Evolutionary conservation across 2,888 invertebrate species (phyloP).

Genomic region (Tethea ocularis): DNA sequence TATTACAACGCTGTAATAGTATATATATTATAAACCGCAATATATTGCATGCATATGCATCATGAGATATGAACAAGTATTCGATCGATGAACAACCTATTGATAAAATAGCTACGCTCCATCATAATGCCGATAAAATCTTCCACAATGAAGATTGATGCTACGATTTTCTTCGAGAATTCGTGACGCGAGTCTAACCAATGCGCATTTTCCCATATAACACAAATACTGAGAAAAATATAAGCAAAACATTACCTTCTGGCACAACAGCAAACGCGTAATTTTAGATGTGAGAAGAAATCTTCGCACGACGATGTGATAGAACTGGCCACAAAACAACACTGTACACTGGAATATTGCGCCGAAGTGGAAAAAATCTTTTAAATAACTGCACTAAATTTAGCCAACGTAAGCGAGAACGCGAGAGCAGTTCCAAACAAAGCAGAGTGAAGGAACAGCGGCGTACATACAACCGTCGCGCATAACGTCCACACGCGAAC

Average conservation of each 20-base stretch:
- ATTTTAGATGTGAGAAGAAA: slow-evolving; percentile 65
- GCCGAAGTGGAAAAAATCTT: slow-evolving; percentile 55
- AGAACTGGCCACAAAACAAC: slow-evolving; percentile 55
- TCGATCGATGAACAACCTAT: slow-evolving; percentile 25
- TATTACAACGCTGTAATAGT: slow-evolving; percentile 19
- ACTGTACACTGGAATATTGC: slow-evolving; percentile 59
- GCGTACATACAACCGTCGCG: slow-evolving; percentile 57
- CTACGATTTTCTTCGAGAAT: slow-evolving; percentile 8
- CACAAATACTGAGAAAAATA: slow-evolving; percentile 43
- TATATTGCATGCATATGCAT: slow-evolving; percentile 32
- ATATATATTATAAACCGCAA: slow-evolving; percentile 19
- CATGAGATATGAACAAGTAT: slow-evolving; percentile 26
- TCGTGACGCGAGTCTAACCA: not conserved
- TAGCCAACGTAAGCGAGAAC: slow-evolving; percentile 65
- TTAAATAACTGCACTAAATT: slow-evolving; percentile 69
- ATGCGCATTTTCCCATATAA: slow-evolving; percentile 34
- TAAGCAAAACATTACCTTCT: slow-evolving; percentile 68
- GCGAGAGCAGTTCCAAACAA: slow-evolving; percentile 54
- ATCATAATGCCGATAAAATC: slow-evolving; percentile 17
- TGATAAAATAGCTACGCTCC: slow-evolving; percentile 19
- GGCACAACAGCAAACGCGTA: slow-evolving; percentile 64
- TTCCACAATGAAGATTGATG: slow-evolving; percentile 21
- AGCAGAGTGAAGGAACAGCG: slow-evolving; percentile 33
- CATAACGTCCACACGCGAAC: slow-evolving; percentile 60
- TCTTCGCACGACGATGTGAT: slow-evolving; percentile 48